A percentile compares a stretch with the other conserved stretches of the same genome.
Conservation (phyloP, 2,113 vertebrate genomes). For the Xyliphius kryptos region DNA sequence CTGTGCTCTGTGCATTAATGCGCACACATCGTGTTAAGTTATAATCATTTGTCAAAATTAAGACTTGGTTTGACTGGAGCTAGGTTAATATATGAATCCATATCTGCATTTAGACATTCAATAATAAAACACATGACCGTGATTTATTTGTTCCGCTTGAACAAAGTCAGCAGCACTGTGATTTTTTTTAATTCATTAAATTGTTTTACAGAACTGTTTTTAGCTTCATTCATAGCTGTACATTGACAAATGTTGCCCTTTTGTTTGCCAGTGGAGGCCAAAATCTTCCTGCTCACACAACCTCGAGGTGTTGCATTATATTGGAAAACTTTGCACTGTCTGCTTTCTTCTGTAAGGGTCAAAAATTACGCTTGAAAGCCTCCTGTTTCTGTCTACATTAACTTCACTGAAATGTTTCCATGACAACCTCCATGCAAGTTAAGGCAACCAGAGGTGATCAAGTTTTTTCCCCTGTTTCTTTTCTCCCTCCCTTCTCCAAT, state of each 20-base stretch:
- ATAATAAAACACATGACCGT: background rate
- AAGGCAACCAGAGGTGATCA: conserved; percentile 96
- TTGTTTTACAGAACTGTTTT: too few relatives aligned
- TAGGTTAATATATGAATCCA: conserved; percentile 48
- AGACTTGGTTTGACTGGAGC: conserved; percentile 47
- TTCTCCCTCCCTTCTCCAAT: too few relatives aligned
- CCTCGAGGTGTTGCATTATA: conserved; percentile 58
- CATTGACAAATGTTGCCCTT: too few relatives aligned
- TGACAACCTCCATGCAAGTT: conserved; percentile 97
- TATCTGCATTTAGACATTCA: conserved; percentile 40
- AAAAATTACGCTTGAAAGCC: conserved; percentile 77
- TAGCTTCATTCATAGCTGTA: too few relatives aligned
- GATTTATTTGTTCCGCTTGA: conserved; percentile 30
- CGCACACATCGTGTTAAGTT: conserved; percentile 63
- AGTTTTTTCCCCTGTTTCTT: conserved; percentile 75
- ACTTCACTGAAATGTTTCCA: conserved; percentile 92
- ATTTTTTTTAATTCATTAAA: too few relatives aligned
- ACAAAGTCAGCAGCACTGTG: too few relatives aligned
- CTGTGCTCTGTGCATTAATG: conserved; percentile 67
- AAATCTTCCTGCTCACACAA: too few relatives aligned
- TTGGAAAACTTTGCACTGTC: conserved; percentile 35
- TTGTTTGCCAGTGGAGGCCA: too few relatives aligned
- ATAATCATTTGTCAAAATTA: conserved; percentile 69
- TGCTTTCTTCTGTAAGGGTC: conserved; percentile 56
- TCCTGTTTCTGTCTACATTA: conserved; percentile 84